A percentile compares a stretch with the other conserved stretches of the same genome.
These are phyloP conservation scores for Elegia similella DNA, from an alignment of 2,888 invertebrate genomes.

Conservation along the genomic window DNA sequence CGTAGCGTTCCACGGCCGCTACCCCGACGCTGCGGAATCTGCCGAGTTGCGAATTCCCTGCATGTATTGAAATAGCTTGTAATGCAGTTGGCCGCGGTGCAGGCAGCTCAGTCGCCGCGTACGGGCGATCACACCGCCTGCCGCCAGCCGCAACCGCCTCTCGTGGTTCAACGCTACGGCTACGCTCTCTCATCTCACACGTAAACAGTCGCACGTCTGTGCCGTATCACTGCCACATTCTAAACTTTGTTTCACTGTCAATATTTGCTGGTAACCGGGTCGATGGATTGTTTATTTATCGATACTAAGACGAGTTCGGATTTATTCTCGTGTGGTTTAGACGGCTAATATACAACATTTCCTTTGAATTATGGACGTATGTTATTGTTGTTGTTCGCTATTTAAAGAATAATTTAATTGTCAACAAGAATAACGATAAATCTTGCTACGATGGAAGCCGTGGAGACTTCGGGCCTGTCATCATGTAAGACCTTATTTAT, in stretches of 20 bases:
- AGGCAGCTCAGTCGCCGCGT: conserved; percentile 58
- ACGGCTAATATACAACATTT: not conserved
- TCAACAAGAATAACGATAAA: not conserved
- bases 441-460: conserved; percentile 40
- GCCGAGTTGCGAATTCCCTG: conserved; percentile 68
- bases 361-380: conserved; percentile 10
- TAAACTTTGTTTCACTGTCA: conserved; percentile 48
- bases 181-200: conserved; percentile 49
- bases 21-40: conserved; percentile 53
- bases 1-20: conserved; percentile 29
- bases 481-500: conserved; percentile 43
- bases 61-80: conserved; percentile 74
- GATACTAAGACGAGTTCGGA: conserved; percentile 28
- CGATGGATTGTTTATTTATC: conserved; percentile 40
- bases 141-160: conserved; percentile 47
- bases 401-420: conserved; percentile 4
- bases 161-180: conserved; percentile 29
- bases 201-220: conserved; percentile 50
- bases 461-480: conserved; percentile 41
- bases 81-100: conserved; percentile 55
- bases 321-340: conserved; percentile 16
- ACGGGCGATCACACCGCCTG: conserved; percentile 55
- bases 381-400: conserved; percentile 4
- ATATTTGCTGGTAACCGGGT: conserved; percentile 51
- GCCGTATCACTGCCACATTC: conserved; percentile 35